phyloP scores from a whole-genome alignment of 2,888 invertebrate genomes.

The Aporophyla nigra region DNA sequence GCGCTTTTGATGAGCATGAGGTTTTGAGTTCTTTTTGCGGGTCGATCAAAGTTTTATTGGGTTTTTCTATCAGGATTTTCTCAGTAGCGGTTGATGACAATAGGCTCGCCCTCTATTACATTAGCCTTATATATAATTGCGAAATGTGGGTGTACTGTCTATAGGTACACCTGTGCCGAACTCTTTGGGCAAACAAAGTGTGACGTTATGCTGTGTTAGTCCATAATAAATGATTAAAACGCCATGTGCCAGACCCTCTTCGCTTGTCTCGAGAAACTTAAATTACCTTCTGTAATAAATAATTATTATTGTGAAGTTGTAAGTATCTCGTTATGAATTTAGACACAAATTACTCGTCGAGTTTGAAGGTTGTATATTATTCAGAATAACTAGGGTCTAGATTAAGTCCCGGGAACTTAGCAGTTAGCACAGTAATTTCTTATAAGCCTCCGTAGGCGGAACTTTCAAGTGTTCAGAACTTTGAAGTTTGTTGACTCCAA shows the following conservation, averaged over 20 bases:
- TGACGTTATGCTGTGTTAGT: no score
- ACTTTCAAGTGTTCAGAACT: conserved; percentile 46
- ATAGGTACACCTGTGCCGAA: no score
- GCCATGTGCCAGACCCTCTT: neutral
- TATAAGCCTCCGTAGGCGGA: conserved; percentile 41
- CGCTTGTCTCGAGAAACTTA: conserved; percentile 2
- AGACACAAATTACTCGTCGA: conserved; percentile 40
- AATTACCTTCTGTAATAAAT: conserved; percentile 32
- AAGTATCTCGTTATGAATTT: conserved; percentile 39
- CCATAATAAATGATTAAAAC: conserved; percentile 3
- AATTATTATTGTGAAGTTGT: conserved; percentile 36
- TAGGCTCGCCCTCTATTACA: no score
- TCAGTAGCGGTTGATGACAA: no score
- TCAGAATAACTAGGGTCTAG: conserved; percentile 34
- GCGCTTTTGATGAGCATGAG: no score
- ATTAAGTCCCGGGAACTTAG: conserved; percentile 33
- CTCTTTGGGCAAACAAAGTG: no score
- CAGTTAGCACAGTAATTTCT: conserved; percentile 52
- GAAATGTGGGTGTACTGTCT: no score
- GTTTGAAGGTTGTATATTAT: conserved; percentile 39
- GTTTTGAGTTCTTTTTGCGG: no score
- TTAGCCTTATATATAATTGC: no score
- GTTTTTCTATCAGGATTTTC: no score
- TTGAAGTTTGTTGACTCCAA: conserved; percentile 34
- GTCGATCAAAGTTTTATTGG: no score